Conservation (phyloP, 2,113 vertebrate species). For the Charina bottae region DNA sequence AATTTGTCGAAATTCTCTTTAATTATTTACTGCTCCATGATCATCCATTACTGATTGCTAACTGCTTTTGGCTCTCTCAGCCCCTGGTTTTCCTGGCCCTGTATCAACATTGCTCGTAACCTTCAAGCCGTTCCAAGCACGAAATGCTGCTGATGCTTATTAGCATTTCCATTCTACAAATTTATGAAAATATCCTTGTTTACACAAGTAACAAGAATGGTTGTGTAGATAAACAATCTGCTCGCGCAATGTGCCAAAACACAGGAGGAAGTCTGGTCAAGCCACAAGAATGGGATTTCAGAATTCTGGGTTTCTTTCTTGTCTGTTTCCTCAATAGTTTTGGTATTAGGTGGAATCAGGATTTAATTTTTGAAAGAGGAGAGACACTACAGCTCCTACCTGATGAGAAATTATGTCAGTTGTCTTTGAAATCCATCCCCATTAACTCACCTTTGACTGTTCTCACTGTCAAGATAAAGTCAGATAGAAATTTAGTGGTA, state of each 20-base stretch:
- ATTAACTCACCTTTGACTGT: background rate
- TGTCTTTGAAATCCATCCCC: background rate
- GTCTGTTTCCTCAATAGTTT: background rate
- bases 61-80: conserved; percentile 20
- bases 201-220: conserved; percentile 31
- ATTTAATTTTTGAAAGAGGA: conserved; percentile 1
- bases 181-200: conserved; percentile 42
- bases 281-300: conserved; percentile 19
- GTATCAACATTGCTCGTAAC: conserved; percentile 41
- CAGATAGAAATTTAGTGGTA: background rate
- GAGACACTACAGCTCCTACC: background rate
- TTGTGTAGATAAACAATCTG: conserved; percentile 21
- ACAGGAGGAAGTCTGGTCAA: conserved; percentile 24
- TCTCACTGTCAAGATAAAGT: background rate
- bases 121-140: conserved; percentile 26
- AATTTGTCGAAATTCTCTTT: conserved; percentile 49
- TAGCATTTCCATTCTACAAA: conserved; percentile 46
- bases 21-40: conserved; percentile 40
- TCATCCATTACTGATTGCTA: conserved; percentile 40
- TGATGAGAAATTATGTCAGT: background rate
- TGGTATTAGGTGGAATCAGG: background rate
- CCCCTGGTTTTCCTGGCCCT: conserved; percentile 46
- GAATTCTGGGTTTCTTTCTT: background rate
- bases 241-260: background rate
- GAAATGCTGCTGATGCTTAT: conserved; percentile 39